Evolutionary conservation across 2,888 invertebrate species (phyloP).

Genomic region (Polymixis lichenea): DNA sequence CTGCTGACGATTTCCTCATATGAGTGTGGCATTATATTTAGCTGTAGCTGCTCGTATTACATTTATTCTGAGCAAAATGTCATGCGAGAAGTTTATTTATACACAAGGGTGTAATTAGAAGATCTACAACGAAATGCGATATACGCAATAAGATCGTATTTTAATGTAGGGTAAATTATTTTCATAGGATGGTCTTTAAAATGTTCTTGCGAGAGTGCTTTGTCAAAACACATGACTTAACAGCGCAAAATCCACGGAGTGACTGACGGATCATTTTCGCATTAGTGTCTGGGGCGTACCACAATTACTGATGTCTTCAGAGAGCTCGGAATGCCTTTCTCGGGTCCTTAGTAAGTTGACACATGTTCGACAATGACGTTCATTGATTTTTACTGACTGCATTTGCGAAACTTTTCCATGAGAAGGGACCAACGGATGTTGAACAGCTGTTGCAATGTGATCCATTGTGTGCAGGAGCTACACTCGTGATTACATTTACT

Average conservation of each 20-base stretch:
- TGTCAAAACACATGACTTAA: neutral
- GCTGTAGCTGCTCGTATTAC: slow-evolving; percentile 47
- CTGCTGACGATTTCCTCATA: slow-evolving; percentile 54
- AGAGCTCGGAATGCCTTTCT: slow-evolving; percentile 12
- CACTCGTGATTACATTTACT: slow-evolving; percentile 41
- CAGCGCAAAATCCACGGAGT: neutral
- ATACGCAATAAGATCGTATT: neutral
- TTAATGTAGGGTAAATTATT: neutral
- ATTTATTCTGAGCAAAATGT: slow-evolving; percentile 48
- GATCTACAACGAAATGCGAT: slow-evolving; percentile 21
- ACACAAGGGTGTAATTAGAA: slow-evolving; percentile 23
- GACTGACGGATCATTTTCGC: neutral
- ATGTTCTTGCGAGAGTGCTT: neutral
- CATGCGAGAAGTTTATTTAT: slow-evolving; percentile 48
- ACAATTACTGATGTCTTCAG: neutral
- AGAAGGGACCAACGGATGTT: slow-evolving; percentile 21
- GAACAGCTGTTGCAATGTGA: slow-evolving; percentile 34
- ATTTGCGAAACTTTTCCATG: slow-evolving; percentile 3
- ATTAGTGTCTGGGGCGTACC: neutral
- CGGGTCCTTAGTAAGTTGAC: neutral
- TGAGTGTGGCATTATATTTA: slow-evolving; percentile 55
- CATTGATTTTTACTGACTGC: slow-evolving; percentile 9
- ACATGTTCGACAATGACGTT: neutral
- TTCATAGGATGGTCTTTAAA: neutral
- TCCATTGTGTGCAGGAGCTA: slow-evolving; percentile 50